phyloP scores from a whole-genome alignment of 2,113 vertebrate genomes.

The Myiagra hebetior region DNA sequence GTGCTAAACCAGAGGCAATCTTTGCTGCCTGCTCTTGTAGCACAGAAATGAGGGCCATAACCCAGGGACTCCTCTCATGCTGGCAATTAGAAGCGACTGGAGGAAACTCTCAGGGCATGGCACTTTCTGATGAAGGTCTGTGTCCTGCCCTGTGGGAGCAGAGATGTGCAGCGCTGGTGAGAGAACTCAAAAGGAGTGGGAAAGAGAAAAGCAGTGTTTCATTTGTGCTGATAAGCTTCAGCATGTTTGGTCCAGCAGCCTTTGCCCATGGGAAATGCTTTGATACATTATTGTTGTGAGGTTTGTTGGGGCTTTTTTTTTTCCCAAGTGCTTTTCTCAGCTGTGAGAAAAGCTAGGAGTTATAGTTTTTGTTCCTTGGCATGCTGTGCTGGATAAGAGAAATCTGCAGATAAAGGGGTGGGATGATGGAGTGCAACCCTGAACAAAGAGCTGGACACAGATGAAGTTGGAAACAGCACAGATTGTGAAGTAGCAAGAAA shows the following conservation, averaged over 20 bases:
- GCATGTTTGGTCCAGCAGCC: background rate
- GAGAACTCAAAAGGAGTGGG: background rate
- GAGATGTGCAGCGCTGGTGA: background rate
- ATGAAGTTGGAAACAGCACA: background rate
- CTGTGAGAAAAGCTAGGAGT: background rate
- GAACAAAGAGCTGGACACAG: background rate
- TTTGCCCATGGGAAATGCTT: background rate
- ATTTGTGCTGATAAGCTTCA: conserved; percentile 1
- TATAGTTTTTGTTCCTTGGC: background rate
- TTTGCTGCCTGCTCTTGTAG: background rate
- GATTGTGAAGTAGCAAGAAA: background rate
- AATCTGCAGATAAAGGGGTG: background rate
- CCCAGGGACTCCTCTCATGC: background rate
- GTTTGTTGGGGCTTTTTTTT: background rate
- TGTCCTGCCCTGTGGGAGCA: background rate
- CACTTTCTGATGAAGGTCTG: background rate
- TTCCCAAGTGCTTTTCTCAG: background rate
- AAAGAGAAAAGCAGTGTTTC: background rate
- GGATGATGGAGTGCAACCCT: background rate
- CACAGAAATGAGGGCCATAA: background rate
- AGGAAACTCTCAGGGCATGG: background rate
- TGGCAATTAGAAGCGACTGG: background rate
- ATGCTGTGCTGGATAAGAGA: background rate
- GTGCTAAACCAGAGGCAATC: background rate
- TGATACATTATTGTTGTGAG: background rate